Evolutionary conservation across 2,797 vertebrate species (phyloP), one percentile per base, ranked within the genome.

Genomic region (Tapera naevia): DNA sequence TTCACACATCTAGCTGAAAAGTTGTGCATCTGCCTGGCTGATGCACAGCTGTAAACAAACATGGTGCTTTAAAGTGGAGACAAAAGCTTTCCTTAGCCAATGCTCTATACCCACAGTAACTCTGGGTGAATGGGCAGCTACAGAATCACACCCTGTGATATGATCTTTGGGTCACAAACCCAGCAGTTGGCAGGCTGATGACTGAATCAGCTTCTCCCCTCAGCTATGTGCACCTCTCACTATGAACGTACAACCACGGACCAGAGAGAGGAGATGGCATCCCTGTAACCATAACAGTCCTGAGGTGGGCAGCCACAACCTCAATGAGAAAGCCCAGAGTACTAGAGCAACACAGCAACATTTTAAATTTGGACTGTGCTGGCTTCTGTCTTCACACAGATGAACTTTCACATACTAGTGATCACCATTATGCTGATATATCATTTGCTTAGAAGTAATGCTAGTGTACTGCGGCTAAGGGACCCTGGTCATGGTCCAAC

Each of bases 131-230:
- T 3, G 23, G 10, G 53, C 2, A 30, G n/a, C 6, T 51, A 8
- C 54, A 61, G 23, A 46, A 21, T 64, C 23, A 23, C 12, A 2
- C 3, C 39, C 50, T 10, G 0, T 13, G 17, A 73, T 18, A 6
- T 5, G 25, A 48, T 5, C 17, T 27, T 21, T 7, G 50, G 50
- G 45, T 33, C 70, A 35, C 23, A 11, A 5, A 14, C 2, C 16
- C 46, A 23, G 66, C 0, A 0, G 30, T 2, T 5, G 25, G 28
- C 33, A 33, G 39, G 39, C 21, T 25, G 48, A 2, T 0, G 13
- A 14, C n/a, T 73, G 83, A 35, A 9, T 2, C 51, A 39, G 18
- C 65, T 80, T 51, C 18, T 66, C 5, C n/a, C 30, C 65, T 43
- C 0, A 1, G 13, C 50, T 48, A 13, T 11, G 10, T 69, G 27